These are phyloP conservation scores for Pemphigus obesinymphae DNA, from an alignment of 1,140 invertebrate species.

Conservation along the genomic window DNA sequence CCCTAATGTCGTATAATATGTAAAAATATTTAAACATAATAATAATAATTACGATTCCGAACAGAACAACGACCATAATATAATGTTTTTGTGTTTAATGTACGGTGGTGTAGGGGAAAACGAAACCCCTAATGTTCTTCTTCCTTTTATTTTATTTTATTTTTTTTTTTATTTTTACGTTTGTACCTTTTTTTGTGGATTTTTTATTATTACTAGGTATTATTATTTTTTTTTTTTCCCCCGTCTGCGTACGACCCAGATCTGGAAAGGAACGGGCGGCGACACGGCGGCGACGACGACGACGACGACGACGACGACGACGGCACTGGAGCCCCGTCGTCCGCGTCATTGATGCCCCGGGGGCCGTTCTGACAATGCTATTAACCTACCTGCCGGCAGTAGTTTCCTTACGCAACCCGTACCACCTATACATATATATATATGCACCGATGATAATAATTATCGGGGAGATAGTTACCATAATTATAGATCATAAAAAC, in stretches of 20 bases:
- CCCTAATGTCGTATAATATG: background rate
- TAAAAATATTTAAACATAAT: slow-evolving; percentile 20
- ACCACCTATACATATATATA: too few species aligned
- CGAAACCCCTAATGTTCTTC: background rate
- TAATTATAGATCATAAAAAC: slow-evolving; percentile 40
- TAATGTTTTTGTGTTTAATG: too few species aligned
- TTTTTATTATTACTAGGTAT: slow-evolving; percentile 16
- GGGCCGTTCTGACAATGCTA: slow-evolving; percentile 34
- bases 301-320: too few species aligned
- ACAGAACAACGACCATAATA: slow-evolving; percentile 19
- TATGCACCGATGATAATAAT: slow-evolving; percentile 30
- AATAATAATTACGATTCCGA: background rate
- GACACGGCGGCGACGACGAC: too few species aligned
- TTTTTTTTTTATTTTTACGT: background rate
- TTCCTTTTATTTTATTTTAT: background rate
- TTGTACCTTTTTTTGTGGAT: background rate
- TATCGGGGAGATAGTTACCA: slow-evolving; percentile 38
- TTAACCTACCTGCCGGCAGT: slow-evolving; percentile 35
- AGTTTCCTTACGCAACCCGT: background rate
- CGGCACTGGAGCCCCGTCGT: slow-evolving; percentile 34
- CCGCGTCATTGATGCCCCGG: slow-evolving; percentile 26
- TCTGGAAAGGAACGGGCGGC: slow-evolving; percentile 3
- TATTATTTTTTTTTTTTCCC: too few species aligned
- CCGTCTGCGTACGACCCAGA: background rate
- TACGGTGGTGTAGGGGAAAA: too few species aligned